Percentiles rank a stretch among this genome's conserved stretches.
phyloP scores from a whole-genome alignment of 2,113 vertebrate species.

The Thamnophis sirtalis region DNA sequence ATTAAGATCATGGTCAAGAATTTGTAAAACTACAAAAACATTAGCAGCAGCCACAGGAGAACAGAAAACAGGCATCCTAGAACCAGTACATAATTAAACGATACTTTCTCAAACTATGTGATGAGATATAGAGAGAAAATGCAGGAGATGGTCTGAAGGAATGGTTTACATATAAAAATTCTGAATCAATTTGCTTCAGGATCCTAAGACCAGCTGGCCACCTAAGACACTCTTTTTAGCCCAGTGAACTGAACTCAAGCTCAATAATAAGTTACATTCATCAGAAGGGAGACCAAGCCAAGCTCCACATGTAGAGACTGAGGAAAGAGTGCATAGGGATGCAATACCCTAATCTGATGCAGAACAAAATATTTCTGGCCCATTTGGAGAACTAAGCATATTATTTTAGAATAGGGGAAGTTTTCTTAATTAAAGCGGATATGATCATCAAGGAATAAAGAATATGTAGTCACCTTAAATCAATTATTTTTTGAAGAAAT shows the following conservation, averaged over 20 bases:
- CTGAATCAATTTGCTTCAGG: neutral
- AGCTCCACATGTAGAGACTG: neutral
- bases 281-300: neutral
- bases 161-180: neutral
- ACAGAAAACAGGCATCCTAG: neutral
- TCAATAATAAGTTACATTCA: neutral
- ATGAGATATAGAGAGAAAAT: neutral
- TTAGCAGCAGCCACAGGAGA: neutral
- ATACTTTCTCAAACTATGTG: neutral
- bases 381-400: neutral
- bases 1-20: neutral
- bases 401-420: neutral
- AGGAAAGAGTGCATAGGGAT: neutral
- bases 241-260: neutral
- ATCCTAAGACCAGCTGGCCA: neutral
- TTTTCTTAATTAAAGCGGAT: neutral
- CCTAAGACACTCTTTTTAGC: too few species aligned
- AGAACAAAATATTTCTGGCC: neutral
- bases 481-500: neutral
- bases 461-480: neutral
- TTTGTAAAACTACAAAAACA: neutral
- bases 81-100: neutral
- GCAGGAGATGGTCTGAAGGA: neutral
- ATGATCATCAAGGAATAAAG: neutral
- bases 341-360: neutral